Evolutionary conservation across 1,140 invertebrate genomes (phyloP).

Genomic region (Scaptomyza pallida): DNA sequence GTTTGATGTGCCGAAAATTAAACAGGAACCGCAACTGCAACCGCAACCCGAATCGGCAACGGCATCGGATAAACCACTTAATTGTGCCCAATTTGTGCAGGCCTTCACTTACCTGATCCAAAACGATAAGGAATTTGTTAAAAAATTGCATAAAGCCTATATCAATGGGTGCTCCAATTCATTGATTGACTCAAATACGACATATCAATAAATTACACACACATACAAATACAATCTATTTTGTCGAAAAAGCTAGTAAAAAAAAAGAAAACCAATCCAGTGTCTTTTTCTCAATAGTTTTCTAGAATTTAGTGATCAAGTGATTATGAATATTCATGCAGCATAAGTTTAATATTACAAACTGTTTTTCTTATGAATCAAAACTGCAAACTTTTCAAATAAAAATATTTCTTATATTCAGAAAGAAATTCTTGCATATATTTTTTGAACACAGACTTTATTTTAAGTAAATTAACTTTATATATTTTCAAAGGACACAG

Average conservation of each 20-base stretch:
- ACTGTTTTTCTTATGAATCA: neutral
- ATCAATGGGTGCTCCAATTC: conserved; percentile 91
- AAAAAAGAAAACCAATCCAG: neutral
- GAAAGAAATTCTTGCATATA: too few species aligned
- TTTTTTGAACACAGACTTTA: neutral
- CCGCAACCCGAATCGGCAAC: too few species aligned
- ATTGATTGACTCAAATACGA: conserved; percentile 63
- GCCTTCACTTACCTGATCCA: conserved; percentile 94
- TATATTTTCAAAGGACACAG: neutral
- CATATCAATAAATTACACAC: conserved; percentile 68
- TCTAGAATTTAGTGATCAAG: too few species aligned
- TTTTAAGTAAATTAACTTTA: neutral
- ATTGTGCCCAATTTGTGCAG: conserved; percentile 93
- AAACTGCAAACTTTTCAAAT: neutral
- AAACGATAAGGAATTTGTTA: conserved; percentile 93
- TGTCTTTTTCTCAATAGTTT: conserved; percentile 8
- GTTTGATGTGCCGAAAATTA: conserved; percentile 85
- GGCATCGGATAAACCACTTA: conserved; percentile 86
- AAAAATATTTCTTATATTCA: too few species aligned
- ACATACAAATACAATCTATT: conserved; percentile 31
- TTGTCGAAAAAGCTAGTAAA: conserved; percentile 27
- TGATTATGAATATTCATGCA: neutral
- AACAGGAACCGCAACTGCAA: conserved; percentile 47
- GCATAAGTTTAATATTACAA: neutral
- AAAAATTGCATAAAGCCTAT: conserved; percentile 95